Base-by-base conservation (phyloP, 92 coral and sea anemone species). In the Parazoanthus swiftii region DNA sequence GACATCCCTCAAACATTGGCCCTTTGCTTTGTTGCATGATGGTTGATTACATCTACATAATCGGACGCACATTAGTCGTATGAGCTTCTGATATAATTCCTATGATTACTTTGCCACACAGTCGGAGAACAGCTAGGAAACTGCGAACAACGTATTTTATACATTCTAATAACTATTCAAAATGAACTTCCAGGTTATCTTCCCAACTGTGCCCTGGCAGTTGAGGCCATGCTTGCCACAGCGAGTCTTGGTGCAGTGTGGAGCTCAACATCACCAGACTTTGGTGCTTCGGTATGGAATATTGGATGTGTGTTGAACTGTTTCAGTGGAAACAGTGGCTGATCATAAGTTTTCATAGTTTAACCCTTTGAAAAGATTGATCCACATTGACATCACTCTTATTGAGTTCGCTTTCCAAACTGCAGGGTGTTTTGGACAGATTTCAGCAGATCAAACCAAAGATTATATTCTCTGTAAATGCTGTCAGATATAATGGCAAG, bases 211-310 rank as follows among this genome's bases (percentile, higher is more conserved):
- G 93, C 95, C 68, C 84, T 95, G 29, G 99, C 99, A 36, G 88
- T 97, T 9, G 96, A 93, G 72, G 99, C 97, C n/a, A 97, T 97
- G 99, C 79, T 97, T 43, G 98, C 99, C 37, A 91, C 99, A 67
- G 92, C 98, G 13, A 97, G 99, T 82, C 86, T 97, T 13, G 99
- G 99, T 82, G 99, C 99, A 23, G 93, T 97, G 38, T 97, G 99
- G 99, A 97, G 99, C 81, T 97, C 99, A 26, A 95, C 99, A 23
- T 97, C 99, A 70, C 99, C 99, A 20, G 99, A 97, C 85, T 97
- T 97, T 93, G 99, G 99, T 54, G 93, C 91, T 25, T 78, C 91
- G 86, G 99, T 96, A 91, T 71, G 92, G 81, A 29, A 74, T 9
- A 5, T n/a, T 72, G 16, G 26, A 63, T 63, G 70, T 63, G 70